Evolutionary conservation across 2,888 invertebrate species (phyloP).

Genomic region (Sphaerophoria taeniata): DNA sequence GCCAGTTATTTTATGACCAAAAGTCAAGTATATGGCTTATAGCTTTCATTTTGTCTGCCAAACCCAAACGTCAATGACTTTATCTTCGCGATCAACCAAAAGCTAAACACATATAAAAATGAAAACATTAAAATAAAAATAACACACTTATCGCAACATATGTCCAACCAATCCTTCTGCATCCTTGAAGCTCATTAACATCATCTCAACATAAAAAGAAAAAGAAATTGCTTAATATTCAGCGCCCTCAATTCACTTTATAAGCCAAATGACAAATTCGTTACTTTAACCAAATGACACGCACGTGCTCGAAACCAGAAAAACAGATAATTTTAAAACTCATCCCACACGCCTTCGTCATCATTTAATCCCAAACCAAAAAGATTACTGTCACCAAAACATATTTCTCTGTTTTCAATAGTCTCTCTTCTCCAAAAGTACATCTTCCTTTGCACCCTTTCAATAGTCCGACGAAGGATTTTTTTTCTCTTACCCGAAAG

Average conservation of each 20-base stretch:
- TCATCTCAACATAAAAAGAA: slow-evolving; percentile 13
- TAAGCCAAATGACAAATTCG: slow-evolving; percentile 63
- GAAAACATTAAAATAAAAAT: slow-evolving; percentile 16
- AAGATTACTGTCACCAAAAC: slow-evolving; percentile 83
- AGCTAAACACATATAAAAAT: not conserved
- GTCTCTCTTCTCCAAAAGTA: slow-evolving; percentile 71
- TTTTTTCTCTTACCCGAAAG: slow-evolving; percentile 21
- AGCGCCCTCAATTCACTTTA: slow-evolving; percentile 26
- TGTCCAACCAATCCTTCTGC: slow-evolving; percentile 39
- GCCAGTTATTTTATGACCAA: too few relatives aligned
- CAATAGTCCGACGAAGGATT: not conserved
- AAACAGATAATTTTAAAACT: slow-evolving; percentile 53
- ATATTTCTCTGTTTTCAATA: slow-evolving; percentile 78
- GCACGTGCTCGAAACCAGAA: slow-evolving; percentile 68
- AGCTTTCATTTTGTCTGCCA: too few relatives aligned
- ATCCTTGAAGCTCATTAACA: slow-evolving; percentile 3
- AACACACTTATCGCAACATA: slow-evolving; percentile 38
- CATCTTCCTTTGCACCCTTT: slow-evolving; percentile 37
- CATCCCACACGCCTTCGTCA: slow-evolving; percentile 71
- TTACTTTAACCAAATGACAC: slow-evolving; percentile 61
- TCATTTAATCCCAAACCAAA: slow-evolving; percentile 80
- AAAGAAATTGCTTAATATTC: slow-evolving; percentile 61
- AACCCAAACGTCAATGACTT: too few relatives aligned
- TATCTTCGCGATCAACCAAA: too few relatives aligned
- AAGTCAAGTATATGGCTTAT: too few relatives aligned